These are phyloP conservation scores for Archocentrus centrarchus DNA, from an alignment of 2,113 vertebrate genomes.

Conservation along the genomic window DNA sequence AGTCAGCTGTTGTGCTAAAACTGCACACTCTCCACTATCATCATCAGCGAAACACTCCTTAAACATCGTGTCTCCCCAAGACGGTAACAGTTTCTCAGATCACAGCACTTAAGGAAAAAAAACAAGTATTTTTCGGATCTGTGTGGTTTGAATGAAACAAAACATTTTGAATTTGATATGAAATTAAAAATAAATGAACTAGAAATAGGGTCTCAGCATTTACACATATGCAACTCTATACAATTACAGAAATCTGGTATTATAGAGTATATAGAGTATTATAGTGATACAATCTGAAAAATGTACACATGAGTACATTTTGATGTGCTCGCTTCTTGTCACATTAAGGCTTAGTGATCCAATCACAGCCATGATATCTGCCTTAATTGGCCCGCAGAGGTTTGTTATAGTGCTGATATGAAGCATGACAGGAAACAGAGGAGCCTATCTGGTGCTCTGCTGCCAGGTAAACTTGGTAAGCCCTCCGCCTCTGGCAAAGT, in stretches of 20 bases:
- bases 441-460: constrained; percentile 30
- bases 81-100: constrained; percentile 3
- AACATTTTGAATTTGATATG: not conserved
- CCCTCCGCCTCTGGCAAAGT: constrained; percentile 5
- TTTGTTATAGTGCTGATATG: constrained; percentile 18
- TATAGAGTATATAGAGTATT: not conserved
- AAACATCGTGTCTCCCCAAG: not conserved
- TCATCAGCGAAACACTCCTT: not conserved
- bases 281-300: not conserved
- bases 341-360: constrained; percentile 36
- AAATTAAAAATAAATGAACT: not conserved
- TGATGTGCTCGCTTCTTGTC: constrained; percentile 20
- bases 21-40: not conserved
- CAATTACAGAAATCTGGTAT: not conserved
- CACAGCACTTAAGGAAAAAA: not conserved
- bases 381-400: constrained; percentile 53
- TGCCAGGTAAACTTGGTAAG: constrained; percentile 25
- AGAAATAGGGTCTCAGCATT: not conserved
- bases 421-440: constrained; percentile 28
- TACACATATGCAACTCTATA: not conserved
- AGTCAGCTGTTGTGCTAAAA: constrained; percentile 10
- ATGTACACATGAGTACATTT: not conserved
- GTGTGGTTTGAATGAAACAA: not conserved
- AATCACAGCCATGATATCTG: constrained; percentile 34
- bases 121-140: not conserved